phyloP scores from a whole-genome alignment of 2,113 vertebrate species.

The Thunnus thynnus region DNA sequence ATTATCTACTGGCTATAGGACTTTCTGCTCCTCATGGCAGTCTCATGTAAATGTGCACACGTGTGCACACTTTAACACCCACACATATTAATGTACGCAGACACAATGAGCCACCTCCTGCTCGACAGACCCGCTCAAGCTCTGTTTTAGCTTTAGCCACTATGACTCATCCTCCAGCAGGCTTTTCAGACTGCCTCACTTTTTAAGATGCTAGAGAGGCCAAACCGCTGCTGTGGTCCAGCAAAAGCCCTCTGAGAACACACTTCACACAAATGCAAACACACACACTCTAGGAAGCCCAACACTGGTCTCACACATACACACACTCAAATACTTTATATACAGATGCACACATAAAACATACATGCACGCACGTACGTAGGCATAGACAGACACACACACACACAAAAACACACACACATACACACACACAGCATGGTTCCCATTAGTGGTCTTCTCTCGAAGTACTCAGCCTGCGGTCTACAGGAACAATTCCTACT shows the following conservation, averaged over 20 bases:
- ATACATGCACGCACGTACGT: slow-evolving; percentile 1
- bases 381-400: slow-evolving; percentile 9
- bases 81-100: slow-evolving; percentile 47
- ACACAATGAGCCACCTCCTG: slow-evolving; percentile 68
- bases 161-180: slow-evolving; percentile 78
- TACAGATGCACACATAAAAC: slow-evolving; percentile 27
- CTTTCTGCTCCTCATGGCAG: slow-evolving; percentile 29
- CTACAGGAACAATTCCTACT: slow-evolving; percentile 73
- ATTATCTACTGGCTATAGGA: slow-evolving; percentile 24
- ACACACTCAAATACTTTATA: slow-evolving; percentile 14
- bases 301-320: slow-evolving; percentile 14
- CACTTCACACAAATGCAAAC: slow-evolving; percentile 45
- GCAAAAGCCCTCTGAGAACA: slow-evolving; percentile 67
- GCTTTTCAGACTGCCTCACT: slow-evolving; percentile 70
- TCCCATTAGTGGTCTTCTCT: slow-evolving; percentile 78
- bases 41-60: slow-evolving; percentile 48
- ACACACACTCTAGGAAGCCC: slow-evolving; percentile 29
- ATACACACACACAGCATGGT: slow-evolving; percentile 62
- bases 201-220: slow-evolving; percentile 68
- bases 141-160: slow-evolving; percentile 74
- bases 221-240: slow-evolving; percentile 64
- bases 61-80: slow-evolving; percentile 55
- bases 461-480: slow-evolving; percentile 67
- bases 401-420: slow-evolving; percentile 44
- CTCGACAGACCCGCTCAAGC: slow-evolving; percentile 60